Evolutionary conservation across 2,888 invertebrate species (phyloP).

Genomic region (Phrixothrix hirtus): DNA sequence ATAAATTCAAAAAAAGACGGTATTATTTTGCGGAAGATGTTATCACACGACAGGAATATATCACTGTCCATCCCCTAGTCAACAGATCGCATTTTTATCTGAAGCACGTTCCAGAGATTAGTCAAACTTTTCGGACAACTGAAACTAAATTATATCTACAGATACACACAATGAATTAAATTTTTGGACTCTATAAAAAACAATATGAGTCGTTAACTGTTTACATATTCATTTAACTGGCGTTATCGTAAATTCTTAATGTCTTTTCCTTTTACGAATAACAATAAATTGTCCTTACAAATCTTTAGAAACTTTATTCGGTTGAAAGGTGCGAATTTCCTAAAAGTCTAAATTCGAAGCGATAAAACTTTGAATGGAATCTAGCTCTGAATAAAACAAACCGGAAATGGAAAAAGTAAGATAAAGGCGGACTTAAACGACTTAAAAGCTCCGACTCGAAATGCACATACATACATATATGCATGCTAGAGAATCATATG

Average conservation of each 20-base stretch:
- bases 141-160: conserved; percentile 48
- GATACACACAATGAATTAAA: no score
- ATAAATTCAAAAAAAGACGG: conserved; percentile 36
- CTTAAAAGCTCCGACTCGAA: conserved; percentile 39
- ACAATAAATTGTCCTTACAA: conserved; percentile 28
- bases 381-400: conserved; percentile 49
- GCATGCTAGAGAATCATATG: conserved; percentile 46
- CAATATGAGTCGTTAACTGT: no score
- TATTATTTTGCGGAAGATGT: conserved; percentile 43
- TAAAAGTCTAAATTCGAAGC: conserved; percentile 33
- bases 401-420: conserved; percentile 50
- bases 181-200: no score
- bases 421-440: conserved; percentile 46
- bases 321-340: conserved; percentile 34
- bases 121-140: conserved; percentile 46
- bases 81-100: conserved; percentile 38
- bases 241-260: no score
- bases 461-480: conserved; percentile 45
- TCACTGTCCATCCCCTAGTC: conserved; percentile 45
- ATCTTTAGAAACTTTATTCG: conserved; percentile 29
- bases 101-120: conserved; percentile 46
- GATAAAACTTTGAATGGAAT: conserved; percentile 35
- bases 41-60: conserved; percentile 47
- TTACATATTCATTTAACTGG: no score
- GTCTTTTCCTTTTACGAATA: conserved; percentile 19